Evolutionary conservation across 2,797 vertebrate genomes (phyloP).

Genomic region (Schizopygopsis pylzovi): DNA sequence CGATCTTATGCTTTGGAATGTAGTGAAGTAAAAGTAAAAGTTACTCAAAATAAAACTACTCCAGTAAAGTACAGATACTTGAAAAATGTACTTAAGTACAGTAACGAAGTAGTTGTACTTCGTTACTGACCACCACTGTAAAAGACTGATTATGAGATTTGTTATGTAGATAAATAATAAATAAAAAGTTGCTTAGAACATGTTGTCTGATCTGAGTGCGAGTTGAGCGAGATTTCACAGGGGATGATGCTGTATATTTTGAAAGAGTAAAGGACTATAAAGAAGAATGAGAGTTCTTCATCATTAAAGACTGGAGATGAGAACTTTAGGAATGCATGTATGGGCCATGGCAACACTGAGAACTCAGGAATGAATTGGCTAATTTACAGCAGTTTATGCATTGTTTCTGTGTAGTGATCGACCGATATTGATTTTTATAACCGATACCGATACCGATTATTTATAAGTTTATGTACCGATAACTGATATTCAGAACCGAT

Average conservation of each 20-base stretch:
- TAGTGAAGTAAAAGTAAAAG: too few species aligned
- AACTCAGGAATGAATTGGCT: constrained; percentile 49
- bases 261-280: not conserved
- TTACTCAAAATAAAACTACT: too few species aligned
- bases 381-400: constrained; percentile 69
- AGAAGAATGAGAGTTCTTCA: constrained; percentile 10
- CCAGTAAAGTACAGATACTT: too few species aligned
- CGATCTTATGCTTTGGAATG: too few species aligned
- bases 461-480: too few species aligned
- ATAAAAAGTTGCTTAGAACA: not conserved
- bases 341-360: constrained; percentile 70
- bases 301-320: constrained; percentile 1
- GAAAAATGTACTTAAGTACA: too few species aligned
- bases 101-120: too few species aligned
- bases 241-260: constrained; percentile 19
- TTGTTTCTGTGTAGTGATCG: not conserved
- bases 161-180: not conserved
- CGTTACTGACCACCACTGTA: too few species aligned
- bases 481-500: too few species aligned
- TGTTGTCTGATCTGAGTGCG: not conserved
- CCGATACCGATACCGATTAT: too few species aligned
- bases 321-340: constrained; percentile 6
- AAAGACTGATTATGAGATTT: not conserved
- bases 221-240: not conserved
- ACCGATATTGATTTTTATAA: too few species aligned